A percentile compares a stretch with the other conserved stretches of the same genome.
phyloP scores from a whole-genome alignment of 2,888 invertebrate genomes.

The Acronicta alni region DNA sequence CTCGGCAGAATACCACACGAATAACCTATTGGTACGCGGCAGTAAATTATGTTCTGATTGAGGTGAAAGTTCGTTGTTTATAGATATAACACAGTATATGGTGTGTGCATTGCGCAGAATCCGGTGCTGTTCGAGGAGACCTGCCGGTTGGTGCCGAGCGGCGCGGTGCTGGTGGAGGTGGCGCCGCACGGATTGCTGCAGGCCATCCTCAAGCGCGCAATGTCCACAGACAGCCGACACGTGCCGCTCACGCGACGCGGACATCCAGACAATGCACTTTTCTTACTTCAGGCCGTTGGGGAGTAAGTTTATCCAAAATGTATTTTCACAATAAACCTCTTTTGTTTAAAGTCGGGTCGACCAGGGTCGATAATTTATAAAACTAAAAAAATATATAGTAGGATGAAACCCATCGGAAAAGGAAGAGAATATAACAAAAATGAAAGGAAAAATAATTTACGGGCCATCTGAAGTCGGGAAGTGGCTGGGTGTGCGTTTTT shows the following conservation, averaged over 20 bases:
- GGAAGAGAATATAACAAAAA: no score
- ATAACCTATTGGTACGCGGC: constrained; percentile 91
- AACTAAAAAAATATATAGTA: no score
- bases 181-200: constrained; percentile 95
- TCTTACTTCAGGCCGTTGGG: constrained; percentile 89
- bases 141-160: constrained; percentile 91
- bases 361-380: no score
- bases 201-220: no score
- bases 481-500: no score
- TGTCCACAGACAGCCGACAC: constrained; percentile 90
- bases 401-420: no score
- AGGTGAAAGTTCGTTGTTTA: neutral
- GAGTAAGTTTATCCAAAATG: constrained; percentile 61
- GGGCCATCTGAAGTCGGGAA: no score
- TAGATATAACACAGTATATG: neutral
- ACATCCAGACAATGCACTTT: constrained; percentile 88
- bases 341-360: no score
- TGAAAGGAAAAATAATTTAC: no score
- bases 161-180: constrained; percentile 94
- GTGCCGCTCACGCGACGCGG: constrained; percentile 92
- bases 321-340: no score
- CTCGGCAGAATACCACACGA: constrained; percentile 95
- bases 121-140: constrained; percentile 93
- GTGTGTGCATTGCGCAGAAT: constrained; percentile 10
- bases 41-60: neutral